Conservation (phyloP, 2,888 invertebrate genomes). For the Stratiomys singularior region DNA sequence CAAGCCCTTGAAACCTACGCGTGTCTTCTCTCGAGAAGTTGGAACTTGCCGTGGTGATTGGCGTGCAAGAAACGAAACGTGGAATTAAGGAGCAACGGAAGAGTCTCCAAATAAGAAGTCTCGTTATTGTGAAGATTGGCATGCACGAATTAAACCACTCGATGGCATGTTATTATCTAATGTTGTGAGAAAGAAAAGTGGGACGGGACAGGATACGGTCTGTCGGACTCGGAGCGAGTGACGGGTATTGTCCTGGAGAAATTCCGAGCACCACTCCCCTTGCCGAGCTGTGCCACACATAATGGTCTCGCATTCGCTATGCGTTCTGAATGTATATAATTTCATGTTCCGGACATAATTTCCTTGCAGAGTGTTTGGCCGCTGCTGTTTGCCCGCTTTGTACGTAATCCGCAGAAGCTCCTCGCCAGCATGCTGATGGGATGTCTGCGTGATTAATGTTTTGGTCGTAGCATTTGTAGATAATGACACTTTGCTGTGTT, state of each 20-base stretch:
- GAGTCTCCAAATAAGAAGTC: slow-evolving; percentile 15
- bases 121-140: slow-evolving; percentile 2
- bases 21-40: not conserved
- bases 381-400: slow-evolving; percentile 36
- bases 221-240: slow-evolving; percentile 32
- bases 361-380: slow-evolving; percentile 34
- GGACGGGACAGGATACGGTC: slow-evolving; percentile 3
- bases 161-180: slow-evolving; percentile 36
- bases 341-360: slow-evolving; percentile 44
- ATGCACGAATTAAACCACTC: slow-evolving; percentile 28
- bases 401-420: slow-evolving; percentile 32
- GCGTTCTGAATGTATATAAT: slow-evolving; percentile 38
- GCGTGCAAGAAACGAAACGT: slow-evolving; percentile 16
- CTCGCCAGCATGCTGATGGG: slow-evolving; percentile 37
- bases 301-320: not conserved
- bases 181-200: not conserved
- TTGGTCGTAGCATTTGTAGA: slow-evolving; percentile 42
- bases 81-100: slow-evolving; percentile 16
- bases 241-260: slow-evolving; percentile 16
- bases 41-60: not conserved
- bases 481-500: slow-evolving; percentile 43
- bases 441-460: slow-evolving; percentile 44
- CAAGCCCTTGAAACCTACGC: not conserved
- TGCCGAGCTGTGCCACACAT: not conserved
- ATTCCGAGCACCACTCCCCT: not conserved